phyloP scores from a whole-genome alignment of 2,113 vertebrate species.

The Mustelus asterias region DNA sequence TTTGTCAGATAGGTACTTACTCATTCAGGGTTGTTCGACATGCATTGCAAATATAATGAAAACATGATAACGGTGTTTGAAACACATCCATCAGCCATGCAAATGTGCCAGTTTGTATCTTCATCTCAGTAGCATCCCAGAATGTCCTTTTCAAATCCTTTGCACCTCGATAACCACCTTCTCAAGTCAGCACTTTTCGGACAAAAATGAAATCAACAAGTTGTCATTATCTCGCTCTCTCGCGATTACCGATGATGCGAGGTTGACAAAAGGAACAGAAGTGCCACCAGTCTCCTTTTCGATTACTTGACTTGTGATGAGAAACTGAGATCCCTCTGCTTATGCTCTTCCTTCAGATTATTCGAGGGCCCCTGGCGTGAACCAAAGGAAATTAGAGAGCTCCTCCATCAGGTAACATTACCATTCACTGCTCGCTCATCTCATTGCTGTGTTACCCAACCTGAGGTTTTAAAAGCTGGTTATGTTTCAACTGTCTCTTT shows the following conservation, averaged over 20 bases:
- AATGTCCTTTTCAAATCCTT: not conserved
- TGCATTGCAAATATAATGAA: not conserved
- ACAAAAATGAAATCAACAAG: not conserved
- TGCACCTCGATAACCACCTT: not conserved
- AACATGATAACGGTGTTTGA: constrained; percentile 14
- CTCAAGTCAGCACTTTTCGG: not conserved
- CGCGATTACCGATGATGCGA: not conserved
- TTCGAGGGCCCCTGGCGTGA: not conserved
- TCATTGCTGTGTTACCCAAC: not conserved
- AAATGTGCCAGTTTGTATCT: not conserved
- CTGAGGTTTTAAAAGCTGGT: too few species aligned
- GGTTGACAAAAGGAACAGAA: not conserved
- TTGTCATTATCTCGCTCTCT: not conserved
- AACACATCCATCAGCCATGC: not conserved
- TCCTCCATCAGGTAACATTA: not conserved
- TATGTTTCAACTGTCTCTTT: too few species aligned
- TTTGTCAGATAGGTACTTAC: constrained; percentile 19
- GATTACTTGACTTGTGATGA: not conserved
- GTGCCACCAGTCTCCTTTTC: not conserved
- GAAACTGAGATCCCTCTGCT: not conserved
- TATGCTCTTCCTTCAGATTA: not conserved
- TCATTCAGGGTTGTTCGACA: not conserved
- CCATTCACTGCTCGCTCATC: not conserved
- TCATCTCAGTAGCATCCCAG: not conserved
- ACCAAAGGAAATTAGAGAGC: not conserved